A percentile compares a stretch with the other conserved stretches of the same genome.
Evolutionary conservation across 2,797 vertebrate genomes (phyloP).

Genomic region (Liparis tanakae): DNA sequence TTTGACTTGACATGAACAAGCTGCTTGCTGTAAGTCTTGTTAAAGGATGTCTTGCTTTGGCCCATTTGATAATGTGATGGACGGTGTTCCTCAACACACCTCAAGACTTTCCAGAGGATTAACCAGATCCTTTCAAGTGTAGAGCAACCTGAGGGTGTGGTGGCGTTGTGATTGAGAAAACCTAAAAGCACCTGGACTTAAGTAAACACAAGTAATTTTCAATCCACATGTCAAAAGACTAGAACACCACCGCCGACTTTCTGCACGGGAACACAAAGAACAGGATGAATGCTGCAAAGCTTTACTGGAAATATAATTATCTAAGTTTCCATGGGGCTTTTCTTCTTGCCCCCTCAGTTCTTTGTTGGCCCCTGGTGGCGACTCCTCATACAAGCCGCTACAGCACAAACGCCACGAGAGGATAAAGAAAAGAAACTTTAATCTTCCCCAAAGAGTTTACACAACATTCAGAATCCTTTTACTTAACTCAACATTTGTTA

Average conservation of each 20-base stretch:
- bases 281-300: slow-evolving; percentile 12
- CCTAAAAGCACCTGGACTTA: slow-evolving; percentile 48
- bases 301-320: slow-evolving; percentile 2
- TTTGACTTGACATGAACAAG: neutral
- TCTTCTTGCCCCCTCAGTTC: neutral
- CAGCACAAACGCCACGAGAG: slow-evolving; percentile 13
- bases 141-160: slow-evolving; percentile 50
- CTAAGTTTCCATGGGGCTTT: neutral
- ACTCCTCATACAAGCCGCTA: neutral
- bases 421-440: slow-evolving; percentile 64
- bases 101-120: slow-evolving; percentile 49
- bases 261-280: neutral
- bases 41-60: neutral
- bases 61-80: slow-evolving; percentile 1
- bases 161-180: slow-evolving; percentile 35
- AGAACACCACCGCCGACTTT: slow-evolving; percentile 13
- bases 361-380: slow-evolving; percentile 34
- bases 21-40: neutral
- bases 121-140: slow-evolving; percentile 51
- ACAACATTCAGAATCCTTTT: slow-evolving; percentile 68
- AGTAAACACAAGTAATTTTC: slow-evolving; percentile 31
- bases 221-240: slow-evolving; percentile 48
- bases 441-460: slow-evolving; percentile 64
- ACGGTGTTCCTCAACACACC: slow-evolving; percentile 7
- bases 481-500: slow-evolving; percentile 67